Base-by-base conservation (phyloP, 2,113 vertebrate genomes). In the Emydocephalus ijimae region DNA sequence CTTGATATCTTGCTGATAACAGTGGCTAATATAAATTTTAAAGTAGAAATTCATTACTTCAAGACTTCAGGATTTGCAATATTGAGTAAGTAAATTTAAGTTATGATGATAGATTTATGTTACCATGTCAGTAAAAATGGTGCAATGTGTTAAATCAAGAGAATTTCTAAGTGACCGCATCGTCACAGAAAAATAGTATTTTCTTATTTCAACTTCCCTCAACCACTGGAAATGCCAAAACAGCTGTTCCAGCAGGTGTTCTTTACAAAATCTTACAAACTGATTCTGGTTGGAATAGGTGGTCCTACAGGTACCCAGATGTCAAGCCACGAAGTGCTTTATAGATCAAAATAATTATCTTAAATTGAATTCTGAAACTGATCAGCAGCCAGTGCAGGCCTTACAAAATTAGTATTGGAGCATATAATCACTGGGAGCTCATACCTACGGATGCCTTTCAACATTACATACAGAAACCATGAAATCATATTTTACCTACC, bases 401-500 rank as follows among this genome's bases (percentile, higher is more conserved):
- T 39, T 39, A 34, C 74, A 81, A 81, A 43, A 81, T 43, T 81
- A 81, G 7, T 81, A 43, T 43, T 43, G 34, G 74, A 43, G 34
- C 74, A 81, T 81, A 43, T 81, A 81, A 81, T 43, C 74, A 43
- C 7, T 81, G 34, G 34, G 74, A 81, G 18, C 7, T 81, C 7
- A 7, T 81, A 43, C 34, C 10, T 81, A 81, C 1, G 7, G 74
- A 43, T 8, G 74, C 18, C 34, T 43, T 43, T 29, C 52, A 48
- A 86, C 55, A 43, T 23, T 23, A 6, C 86, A 55, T 69, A 85
- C 48, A 24, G 9, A 87, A 93, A n/a, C 14, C 69, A 92, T 10
- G 39, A 43, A 85, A 74, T 69, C 61, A 1, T 81, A 92, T 89
- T 94, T 89, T 57, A 98, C 98, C 98, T 97, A 99, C 99, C 98